phyloP scores from a whole-genome alignment of 2,888 invertebrate species.

The Atherix ibis region DNA sequence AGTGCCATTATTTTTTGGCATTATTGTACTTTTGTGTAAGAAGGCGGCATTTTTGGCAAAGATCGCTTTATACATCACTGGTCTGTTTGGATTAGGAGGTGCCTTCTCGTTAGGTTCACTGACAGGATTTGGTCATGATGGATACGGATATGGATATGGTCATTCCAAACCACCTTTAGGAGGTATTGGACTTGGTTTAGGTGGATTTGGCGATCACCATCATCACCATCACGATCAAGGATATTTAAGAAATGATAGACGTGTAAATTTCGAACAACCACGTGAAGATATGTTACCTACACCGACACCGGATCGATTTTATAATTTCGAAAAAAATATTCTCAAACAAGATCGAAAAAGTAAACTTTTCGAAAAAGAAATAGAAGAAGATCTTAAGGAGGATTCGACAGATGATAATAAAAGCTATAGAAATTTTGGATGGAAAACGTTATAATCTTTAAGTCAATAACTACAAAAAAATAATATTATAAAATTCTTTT shows the following conservation, averaged over 20 bases:
- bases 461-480: too few species aligned
- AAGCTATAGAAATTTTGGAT: slow-evolving; percentile 13
- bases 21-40: slow-evolving; percentile 54
- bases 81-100: slow-evolving; percentile 45
- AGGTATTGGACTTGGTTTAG: slow-evolving; percentile 12
- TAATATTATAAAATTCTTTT: too few species aligned
- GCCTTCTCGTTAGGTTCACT: slow-evolving; percentile 19
- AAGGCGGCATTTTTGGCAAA: slow-evolving; percentile 64
- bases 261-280: slow-evolving; percentile 18
- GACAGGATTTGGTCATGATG: slow-evolving; percentile 16
- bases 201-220: slow-evolving; percentile 19
- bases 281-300: slow-evolving; percentile 14
- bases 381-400: slow-evolving; percentile 6
- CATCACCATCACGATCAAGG: slow-evolving; percentile 20
- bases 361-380: slow-evolving; percentile 12
- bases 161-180: slow-evolving; percentile 6
- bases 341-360: slow-evolving; percentile 16
- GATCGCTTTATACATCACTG: slow-evolving; percentile 52
- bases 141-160: slow-evolving; percentile 10
- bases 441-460: slow-evolving; percentile 11
- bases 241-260: slow-evolving; percentile 22
- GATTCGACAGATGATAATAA: slow-evolving; percentile 6
- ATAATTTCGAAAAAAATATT: slow-evolving; percentile 25
- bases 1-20: slow-evolving; percentile 54
- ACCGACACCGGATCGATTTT: slow-evolving; percentile 22